Base-by-base conservation (phyloP, 2,888 invertebrate species). In the Noctua fimbriata region DNA sequence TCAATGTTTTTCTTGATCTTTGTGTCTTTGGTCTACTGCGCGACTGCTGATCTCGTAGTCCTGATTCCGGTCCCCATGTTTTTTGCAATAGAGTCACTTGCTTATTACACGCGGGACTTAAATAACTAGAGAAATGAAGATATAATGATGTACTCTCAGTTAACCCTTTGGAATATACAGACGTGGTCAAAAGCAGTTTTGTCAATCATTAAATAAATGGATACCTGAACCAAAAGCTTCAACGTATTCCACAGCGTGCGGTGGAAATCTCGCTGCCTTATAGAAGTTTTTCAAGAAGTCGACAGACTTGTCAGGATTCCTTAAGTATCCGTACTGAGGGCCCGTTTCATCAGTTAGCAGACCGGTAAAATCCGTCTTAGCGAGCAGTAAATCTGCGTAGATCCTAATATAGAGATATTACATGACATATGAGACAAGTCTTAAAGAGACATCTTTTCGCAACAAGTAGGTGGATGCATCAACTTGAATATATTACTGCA, bases 141-240 rank as follows among this genome's bases (percentile, higher is more conserved):
- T 36, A 36, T 5, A 44, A 44, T 44, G 44, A 44, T 44, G 6
- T 44, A 44, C 44, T 1, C 10, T 44, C 7, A 41, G 44, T 44
- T 44, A 44, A 10, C 44, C 44, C 44, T 44, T 44, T 44, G 44
- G 44, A 44, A 44, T 44, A 44, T 44, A 44, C 44, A 44, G 44
- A 44, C 10, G 44, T 44, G 44, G 44, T 44, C 44, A 7, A 44
- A 44, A 44, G 44, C 10, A 10, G 44, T 44, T 44, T 44, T 10
- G 28, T 32, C 1, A 63, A 32, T 32, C 16, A 63, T 9, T 63
- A 49, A 7, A 28, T 14, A 41, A 5, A 36, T 36, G 36, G 36
- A 44, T 44, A 95, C 98, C 98, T 82, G 98, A 98, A 82, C 98
- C 98, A 89, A 98, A 98, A 60, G 98, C 98, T 95, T 99, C 99